Percentiles rank a stretch among this genome's conserved stretches.
These are phyloP conservation scores for Bembecia ichneumoniformis DNA, from an alignment of 2,888 invertebrate species.

Conservation along the genomic window DNA sequence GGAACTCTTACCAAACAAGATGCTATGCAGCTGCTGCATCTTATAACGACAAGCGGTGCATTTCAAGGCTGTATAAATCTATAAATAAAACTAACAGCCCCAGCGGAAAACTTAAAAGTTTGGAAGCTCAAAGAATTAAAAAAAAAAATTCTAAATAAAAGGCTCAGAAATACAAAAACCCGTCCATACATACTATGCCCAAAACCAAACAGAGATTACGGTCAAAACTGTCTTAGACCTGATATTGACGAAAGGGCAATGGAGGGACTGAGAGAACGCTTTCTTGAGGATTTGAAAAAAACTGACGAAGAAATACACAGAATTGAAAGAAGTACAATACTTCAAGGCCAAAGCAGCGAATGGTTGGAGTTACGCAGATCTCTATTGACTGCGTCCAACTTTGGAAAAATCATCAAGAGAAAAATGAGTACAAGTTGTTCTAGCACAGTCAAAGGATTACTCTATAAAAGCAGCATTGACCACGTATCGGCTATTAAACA, in stretches of 20 bases:
- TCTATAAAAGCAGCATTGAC: slow-evolving; percentile 3
- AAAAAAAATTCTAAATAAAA: too few species aligned
- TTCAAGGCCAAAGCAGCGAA: slow-evolving; percentile 10
- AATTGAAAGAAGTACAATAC: slow-evolving; percentile 5
- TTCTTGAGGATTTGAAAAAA: slow-evolving; percentile 3
- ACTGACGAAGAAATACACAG: background rate
- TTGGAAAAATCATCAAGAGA: slow-evolving; percentile 8
- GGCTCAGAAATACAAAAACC: background rate
- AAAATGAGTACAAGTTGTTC: background rate
- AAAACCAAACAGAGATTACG: slow-evolving; percentile 1
- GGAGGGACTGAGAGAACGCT: background rate
- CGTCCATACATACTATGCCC: too few species aligned
- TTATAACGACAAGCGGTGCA: too few species aligned
- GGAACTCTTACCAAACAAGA: too few species aligned
- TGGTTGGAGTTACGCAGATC: slow-evolving; percentile 12
- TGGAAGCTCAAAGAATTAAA: too few species aligned
- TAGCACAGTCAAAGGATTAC: slow-evolving; percentile 3
- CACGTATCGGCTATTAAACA: slow-evolving; percentile 4
- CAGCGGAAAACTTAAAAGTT: too few species aligned
- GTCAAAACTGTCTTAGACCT: slow-evolving; percentile 1
- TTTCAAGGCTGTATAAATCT: too few species aligned
- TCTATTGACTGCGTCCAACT: slow-evolving; percentile 14
- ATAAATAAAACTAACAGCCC: too few species aligned
- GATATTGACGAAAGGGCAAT: slow-evolving; percentile 1
- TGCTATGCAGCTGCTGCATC: too few species aligned